Evolutionary conservation across 2,888 invertebrate genomes (phyloP), one percentile per base, ranked within the genome.

Genomic region (Cryptocephalus primarius): DNA sequence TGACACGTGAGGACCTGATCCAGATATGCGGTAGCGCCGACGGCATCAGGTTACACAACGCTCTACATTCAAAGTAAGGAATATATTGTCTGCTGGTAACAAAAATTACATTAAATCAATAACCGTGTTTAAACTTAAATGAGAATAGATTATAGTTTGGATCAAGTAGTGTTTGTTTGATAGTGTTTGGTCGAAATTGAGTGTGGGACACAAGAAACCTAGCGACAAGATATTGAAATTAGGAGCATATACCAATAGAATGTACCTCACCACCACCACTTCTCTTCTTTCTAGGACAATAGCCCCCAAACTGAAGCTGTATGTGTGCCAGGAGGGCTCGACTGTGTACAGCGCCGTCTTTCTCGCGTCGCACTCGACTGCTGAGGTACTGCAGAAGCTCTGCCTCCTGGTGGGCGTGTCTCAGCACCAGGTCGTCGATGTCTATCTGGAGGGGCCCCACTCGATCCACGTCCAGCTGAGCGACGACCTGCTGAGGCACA

Each of bases 21-120:
- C 89, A 94, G 72, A 91, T 96, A 48, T 94, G 93, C 68, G 94
- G 94, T 0, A 75, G 93, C 49, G 88, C 92, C 34, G 94, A 95
- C 68, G 96, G 95, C 4, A 94, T 95, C 48, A 80, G 95, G 55
- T 78, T 95, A 49, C 92, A 83, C 72, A 95, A 95, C 69, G 86
- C 88, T 33, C 72, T 95, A 41, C 89, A 90, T 62, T 80, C 84
- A 58, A 88, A 87, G 87, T 87, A 68, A 78, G 81, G 73, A 48
- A 9, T 9, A 6, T 22, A 22, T n/a, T n/a, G n/a, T n/a, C n/a
- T n/a, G n/a, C n/a, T n/a, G n/a, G n/a, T n/a, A n/a, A n/a, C n/a
- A n/a, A n/a, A n/a, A n/a, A n/a, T n/a, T n/a, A n/a, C n/a, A n/a
- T n/a, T n/a, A n/a, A n/a, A n/a, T n/a, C n/a, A n/a, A n/a, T n/a